Percentiles rank a stretch among this genome's conserved stretches.
These are phyloP conservation scores for Hydrotaea cyrtoneurina DNA, from an alignment of 2,888 invertebrate species.

Conservation along the genomic window DNA sequence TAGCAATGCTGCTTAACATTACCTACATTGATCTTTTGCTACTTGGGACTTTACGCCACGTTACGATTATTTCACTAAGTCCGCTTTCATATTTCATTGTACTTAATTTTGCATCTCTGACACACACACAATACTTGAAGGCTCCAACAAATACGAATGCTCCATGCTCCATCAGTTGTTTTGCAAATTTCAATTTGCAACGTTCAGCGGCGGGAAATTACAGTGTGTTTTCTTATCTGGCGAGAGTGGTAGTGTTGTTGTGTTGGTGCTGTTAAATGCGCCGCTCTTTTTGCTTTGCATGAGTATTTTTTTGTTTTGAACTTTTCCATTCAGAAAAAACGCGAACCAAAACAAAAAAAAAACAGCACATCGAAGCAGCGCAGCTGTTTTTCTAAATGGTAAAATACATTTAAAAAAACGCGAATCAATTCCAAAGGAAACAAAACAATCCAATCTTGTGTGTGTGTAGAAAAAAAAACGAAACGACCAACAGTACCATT, in stretches of 20 bases:
- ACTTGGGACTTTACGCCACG: no score
- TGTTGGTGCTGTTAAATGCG: constrained; percentile 49
- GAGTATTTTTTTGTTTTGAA: constrained; percentile 66
- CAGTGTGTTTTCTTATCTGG: background rate
- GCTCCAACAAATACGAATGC: background rate
- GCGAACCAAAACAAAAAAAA: constrained; percentile 67
- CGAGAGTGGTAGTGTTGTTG: constrained; percentile 8
- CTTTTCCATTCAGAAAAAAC: constrained; percentile 68
- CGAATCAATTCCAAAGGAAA: constrained; percentile 64
- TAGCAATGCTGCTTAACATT: no score
- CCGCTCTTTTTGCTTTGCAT: constrained; percentile 63
- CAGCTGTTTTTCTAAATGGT: constrained; percentile 68
- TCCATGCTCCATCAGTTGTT: constrained; percentile 56
- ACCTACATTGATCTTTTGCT: no score
- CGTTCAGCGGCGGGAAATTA: background rate
- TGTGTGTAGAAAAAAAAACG: no score
- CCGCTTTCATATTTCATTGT: no score
- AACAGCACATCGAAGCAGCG: constrained; percentile 46
- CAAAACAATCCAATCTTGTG: constrained; percentile 62
- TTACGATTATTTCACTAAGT: no score
- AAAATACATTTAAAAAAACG: constrained; percentile 66
- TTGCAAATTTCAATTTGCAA: constrained; percentile 61
- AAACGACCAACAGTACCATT: constrained; percentile 49
- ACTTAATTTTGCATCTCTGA: no score
- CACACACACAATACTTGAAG: no score